phyloP scores from a whole-genome alignment of 2,113 vertebrate species.

The Sarotherodon lohbergeri region DNA sequence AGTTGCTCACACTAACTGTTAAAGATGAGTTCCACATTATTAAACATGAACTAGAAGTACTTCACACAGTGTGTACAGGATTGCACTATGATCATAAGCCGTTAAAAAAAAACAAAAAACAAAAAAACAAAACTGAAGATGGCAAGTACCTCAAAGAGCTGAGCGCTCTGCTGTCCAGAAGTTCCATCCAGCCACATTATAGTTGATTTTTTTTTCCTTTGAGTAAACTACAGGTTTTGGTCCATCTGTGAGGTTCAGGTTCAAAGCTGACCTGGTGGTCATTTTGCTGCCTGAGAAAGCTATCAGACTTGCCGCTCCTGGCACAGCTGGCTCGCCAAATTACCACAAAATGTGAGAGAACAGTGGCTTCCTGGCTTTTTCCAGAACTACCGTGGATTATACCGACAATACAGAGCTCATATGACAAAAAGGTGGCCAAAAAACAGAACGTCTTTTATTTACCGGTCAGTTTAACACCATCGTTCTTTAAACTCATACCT shows the following conservation, averaged over 20 bases:
- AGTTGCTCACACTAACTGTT: constrained; percentile 12
- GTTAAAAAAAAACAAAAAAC: background rate
- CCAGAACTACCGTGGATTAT: background rate
- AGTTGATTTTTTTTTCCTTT: background rate
- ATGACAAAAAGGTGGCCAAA: background rate
- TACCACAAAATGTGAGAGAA: background rate
- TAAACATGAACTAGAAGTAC: constrained; percentile 10
- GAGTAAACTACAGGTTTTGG: constrained; percentile 47
- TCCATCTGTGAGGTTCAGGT: constrained; percentile 30
- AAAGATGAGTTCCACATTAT: constrained; percentile 10
- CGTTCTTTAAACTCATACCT: background rate
- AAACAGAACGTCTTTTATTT: background rate
- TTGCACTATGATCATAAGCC: constrained; percentile 16
- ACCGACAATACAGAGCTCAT: background rate
- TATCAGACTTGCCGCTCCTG: background rate
- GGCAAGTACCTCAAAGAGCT: constrained; percentile 21
- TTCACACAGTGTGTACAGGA: constrained; percentile 14
- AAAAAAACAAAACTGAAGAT: background rate
- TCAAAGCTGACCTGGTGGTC: background rate
- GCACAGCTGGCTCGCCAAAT: background rate
- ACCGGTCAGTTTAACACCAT: background rate
- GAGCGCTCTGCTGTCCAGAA: background rate
- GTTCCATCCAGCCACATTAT: background rate
- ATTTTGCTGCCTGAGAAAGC: constrained; percentile 32
- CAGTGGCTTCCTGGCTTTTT: background rate